Evolutionary conservation across 2,113 vertebrate species (phyloP), one percentile per base, ranked within the genome.

Genomic region (Corydoras maculifer): DNA sequence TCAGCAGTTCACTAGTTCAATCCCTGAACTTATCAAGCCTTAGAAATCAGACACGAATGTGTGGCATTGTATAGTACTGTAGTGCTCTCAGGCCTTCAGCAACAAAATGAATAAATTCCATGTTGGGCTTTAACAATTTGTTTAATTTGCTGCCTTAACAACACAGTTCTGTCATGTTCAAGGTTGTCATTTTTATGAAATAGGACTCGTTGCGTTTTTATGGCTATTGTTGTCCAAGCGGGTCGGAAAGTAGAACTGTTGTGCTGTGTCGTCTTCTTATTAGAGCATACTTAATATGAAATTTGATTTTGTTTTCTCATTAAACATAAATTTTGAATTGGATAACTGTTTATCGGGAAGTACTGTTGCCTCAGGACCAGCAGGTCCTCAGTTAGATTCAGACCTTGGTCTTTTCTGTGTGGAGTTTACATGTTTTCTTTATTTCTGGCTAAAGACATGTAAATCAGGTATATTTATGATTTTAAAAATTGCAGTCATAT

Each of bases 1-100:
- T 9, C 61, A 8, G 51, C 10, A 32, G 31, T 43, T 14, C 61
- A 61, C 10, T 8, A 10, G n/a, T 5, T 13, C 32, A 13, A 50
- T 59, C 65, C 14, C 9, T 9, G 51, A 62, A 9, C 3, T 65
- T 57, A n/a, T 7, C 14, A 53, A 18, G 29, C 3, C 29, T 32
- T 30, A 13, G 59, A 9, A 18, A 32, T 3, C 29, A 58, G n/a
- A 3, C 25, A 65, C 66, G 13, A 74, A 69, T 70, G 30, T 75
- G 31, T 8, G 8, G 12, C 63, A 70, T 62, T 70, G 8, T 75
- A 57, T 57, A 57, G 12, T 29, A 25, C n/a, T 65, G 15, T 7
- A 31, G 2, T 3, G 1, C 15, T 9, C 5, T 60, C 18, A 43
- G 49, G 4, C 25, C 58, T 30, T 13, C 18, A 32, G 8, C 4